Conservation (phyloP, 2,888 invertebrate genomes). For the Hyposoter dolosus region DNA sequence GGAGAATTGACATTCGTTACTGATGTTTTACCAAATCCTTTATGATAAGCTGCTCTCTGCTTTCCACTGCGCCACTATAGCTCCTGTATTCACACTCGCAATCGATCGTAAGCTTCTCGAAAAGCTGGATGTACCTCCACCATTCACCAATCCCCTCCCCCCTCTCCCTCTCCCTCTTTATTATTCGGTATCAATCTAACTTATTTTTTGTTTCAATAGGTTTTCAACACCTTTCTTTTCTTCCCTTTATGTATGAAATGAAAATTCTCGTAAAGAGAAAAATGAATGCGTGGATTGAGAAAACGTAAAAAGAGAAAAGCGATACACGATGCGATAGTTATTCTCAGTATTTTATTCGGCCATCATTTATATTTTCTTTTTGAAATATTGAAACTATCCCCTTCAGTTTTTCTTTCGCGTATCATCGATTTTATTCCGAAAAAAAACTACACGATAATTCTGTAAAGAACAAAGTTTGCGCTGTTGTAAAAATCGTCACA, state of each 20-base stretch:
- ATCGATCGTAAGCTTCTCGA: slow-evolving; percentile 45
- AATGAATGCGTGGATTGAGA: neutral
- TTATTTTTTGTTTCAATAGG: slow-evolving; percentile 1
- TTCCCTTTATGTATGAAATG: neutral
- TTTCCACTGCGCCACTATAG: slow-evolving; percentile 33
- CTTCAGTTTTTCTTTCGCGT: neutral
- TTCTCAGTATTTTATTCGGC: neutral
- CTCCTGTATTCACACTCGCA: slow-evolving; percentile 9
- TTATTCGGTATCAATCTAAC: slow-evolving; percentile 21
- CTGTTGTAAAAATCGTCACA: too few species aligned
- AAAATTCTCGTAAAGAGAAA: neutral
- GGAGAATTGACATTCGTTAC: slow-evolving; percentile 49
- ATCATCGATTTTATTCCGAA: neutral
- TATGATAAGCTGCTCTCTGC: slow-evolving; percentile 46
- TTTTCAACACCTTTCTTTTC: neutral
- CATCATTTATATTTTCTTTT: neutral
- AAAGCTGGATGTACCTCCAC: slow-evolving; percentile 34
- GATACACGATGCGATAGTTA: neutral
- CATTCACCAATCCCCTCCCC: slow-evolving; percentile 15
- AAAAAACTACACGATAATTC: neutral
- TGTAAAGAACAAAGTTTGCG: neutral
- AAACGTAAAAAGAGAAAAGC: neutral
- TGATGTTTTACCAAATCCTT: slow-evolving; percentile 44
- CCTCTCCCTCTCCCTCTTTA: slow-evolving; percentile 12
- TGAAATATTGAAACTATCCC: neutral